Evolutionary conservation across 2,888 invertebrate genomes (phyloP), one percentile per base, ranked within the genome.

Genomic region (Drosophila atripex): DNA sequence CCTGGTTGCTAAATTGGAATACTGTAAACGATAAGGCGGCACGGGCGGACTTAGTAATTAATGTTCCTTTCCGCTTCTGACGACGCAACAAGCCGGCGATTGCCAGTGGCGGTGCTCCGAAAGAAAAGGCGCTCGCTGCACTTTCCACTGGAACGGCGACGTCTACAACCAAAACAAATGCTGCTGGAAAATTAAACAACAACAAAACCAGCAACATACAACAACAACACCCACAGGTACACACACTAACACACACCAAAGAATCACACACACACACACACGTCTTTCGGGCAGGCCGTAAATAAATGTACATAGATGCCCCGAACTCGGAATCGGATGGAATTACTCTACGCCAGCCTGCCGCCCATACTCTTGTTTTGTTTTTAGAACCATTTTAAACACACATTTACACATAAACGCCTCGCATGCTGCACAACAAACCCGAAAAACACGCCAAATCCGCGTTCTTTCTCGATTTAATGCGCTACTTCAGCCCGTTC

Each of bases 51-150:
- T 55, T 51, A 16, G 59, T 68, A 70, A 39, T 70, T 61, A 61
- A 61, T 54, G 28, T 30, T 50, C 60, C 46, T 47, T 54, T 14
- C 28, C 54, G 49, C 51, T 59, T 57, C 7, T 25, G 16, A 16
- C 68, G 63, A 61, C 60, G 74, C 71, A 78, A 72, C 78, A 83
- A 77, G 76, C 84, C 78, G 80, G 84, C 66, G 63, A 57, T 25
- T 58, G 32, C 21, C 41, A 14, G 25, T 53, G 41, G 18, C 39
- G 39, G 28, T 39, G 18, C 23, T n/a, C 43, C 43, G 41, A 9
- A 16, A 16, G 7, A 8, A 8, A 39, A 9, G 8, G 39, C 39
- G 16, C 41, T 41, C 39, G 35, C 57, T 63, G 69, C 72, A 58
- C 30, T 43, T 43, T 32, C 58, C 51, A 53, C 47, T 61, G 49